A percentile compares a stretch with the other conserved stretches of the same genome.
Evolutionary conservation across 2,797 vertebrate genomes (phyloP).

Genomic region (Falco cherrug): DNA sequence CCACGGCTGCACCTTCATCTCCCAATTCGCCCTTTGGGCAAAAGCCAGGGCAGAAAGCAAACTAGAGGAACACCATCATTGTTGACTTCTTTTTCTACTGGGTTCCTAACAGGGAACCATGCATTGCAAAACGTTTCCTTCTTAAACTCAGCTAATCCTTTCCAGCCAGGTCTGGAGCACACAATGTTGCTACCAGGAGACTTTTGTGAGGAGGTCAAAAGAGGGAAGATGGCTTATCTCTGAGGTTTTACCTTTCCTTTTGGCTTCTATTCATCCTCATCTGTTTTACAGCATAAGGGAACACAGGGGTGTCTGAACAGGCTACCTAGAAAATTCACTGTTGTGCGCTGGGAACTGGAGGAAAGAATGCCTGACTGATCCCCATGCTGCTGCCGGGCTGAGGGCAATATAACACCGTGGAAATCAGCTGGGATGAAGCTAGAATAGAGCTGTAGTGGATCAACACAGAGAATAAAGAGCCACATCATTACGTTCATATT

Average conservation of each 20-base stretch:
- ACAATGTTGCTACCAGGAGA: background rate
- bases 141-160: background rate
- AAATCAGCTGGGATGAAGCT: background rate
- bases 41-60: background rate
- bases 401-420: background rate
- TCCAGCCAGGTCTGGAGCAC: background rate
- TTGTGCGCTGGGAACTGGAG: background rate
- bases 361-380: background rate
- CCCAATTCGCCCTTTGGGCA: background rate
- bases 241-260: slow-evolving; percentile 12
- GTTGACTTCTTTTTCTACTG: background rate
- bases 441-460: background rate
- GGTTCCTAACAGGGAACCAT: background rate
- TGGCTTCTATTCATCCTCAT: background rate
- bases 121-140: background rate
- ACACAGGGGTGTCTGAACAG: background rate
- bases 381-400: accelerated
- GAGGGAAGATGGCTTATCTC: background rate
- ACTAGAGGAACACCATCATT: background rate
- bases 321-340: background rate
- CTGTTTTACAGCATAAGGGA: background rate
- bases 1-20: background rate
- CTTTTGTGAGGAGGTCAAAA: background rate
- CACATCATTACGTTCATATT: background rate
- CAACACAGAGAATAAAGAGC: background rate